Percentiles rank a stretch among this genome's conserved stretches.
Evolutionary conservation across 2,113 vertebrate species (phyloP).

Genomic region (Garra rufa): DNA sequence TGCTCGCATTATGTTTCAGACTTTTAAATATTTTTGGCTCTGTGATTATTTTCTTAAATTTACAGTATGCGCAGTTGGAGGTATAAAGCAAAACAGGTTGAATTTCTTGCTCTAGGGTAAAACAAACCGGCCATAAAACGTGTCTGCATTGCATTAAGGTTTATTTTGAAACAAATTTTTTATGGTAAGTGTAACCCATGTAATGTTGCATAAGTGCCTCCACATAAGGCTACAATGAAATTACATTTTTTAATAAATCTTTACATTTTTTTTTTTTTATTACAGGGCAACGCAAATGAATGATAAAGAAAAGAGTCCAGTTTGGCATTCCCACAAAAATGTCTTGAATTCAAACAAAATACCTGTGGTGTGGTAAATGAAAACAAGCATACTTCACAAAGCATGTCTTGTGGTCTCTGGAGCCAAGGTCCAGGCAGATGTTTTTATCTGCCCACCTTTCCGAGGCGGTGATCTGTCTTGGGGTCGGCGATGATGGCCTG

Average conservation of each 20-base stretch:
- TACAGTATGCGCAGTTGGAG: background rate
- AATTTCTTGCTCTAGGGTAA: slow-evolving; percentile 1
- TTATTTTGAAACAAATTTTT: slow-evolving; percentile 29
- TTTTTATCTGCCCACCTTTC: slow-evolving; percentile 95
- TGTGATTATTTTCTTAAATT: background rate
- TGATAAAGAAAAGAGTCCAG: background rate
- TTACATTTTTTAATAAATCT: slow-evolving; percentile 9
- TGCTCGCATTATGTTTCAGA: slow-evolving; percentile 26
- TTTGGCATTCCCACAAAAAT: slow-evolving; percentile 30
- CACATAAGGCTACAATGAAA: background rate
- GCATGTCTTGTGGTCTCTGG: background rate
- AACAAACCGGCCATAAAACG: background rate
- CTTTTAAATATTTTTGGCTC: slow-evolving; percentile 43
- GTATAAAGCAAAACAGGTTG: background rate
- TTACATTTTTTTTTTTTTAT: background rate
- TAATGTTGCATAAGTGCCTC: slow-evolving; percentile 5
- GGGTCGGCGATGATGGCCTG: slow-evolving; percentile 98
- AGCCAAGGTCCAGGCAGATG: background rate
- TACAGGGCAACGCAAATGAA: background rate
- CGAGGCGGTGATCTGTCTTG: slow-evolving; percentile 97
- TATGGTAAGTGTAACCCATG: background rate
- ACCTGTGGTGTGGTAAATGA: slow-evolving; percentile 23
- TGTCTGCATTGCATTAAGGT: background rate
- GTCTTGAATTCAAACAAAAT: slow-evolving; percentile 16
- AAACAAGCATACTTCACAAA: slow-evolving; percentile 20